These are phyloP conservation scores for Luperina nickerlii DNA, from an alignment of 2,888 invertebrate genomes.

Conservation along the genomic window DNA sequence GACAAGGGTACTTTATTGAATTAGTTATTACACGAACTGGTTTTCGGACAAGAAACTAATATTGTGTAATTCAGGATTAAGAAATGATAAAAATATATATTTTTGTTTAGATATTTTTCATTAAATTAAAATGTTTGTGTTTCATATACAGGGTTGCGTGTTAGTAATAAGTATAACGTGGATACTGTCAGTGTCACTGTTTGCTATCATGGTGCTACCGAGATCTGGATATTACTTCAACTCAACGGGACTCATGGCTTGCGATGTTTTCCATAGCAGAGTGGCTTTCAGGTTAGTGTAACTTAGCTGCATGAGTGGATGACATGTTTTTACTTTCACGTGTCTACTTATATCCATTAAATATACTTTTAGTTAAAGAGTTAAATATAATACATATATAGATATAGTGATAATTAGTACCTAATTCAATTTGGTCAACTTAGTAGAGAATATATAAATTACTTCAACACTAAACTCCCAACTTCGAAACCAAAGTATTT, in stretches of 20 bases:
- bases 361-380: too few species aligned
- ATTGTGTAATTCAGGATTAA: neutral
- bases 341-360: neutral
- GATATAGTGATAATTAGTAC: neutral
- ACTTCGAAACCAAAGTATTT: neutral
- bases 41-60: neutral
- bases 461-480: neutral
- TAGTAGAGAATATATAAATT: neutral
- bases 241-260: constrained; percentile 95
- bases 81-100: neutral
- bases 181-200: constrained; percentile 95
- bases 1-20: constrained; percentile 11
- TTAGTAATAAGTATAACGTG: constrained; percentile 96
- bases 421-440: neutral
- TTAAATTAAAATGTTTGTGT: constrained; percentile 23
- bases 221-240: constrained; percentile 97
- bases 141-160: constrained; percentile 94
- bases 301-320: neutral
- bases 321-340: neutral
- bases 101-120: neutral
- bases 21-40: neutral
- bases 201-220: constrained; percentile 95
- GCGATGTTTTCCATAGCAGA: constrained; percentile 96
- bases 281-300: constrained; percentile 90
- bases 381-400: too few species aligned